A percentile compares a stretch with the other conserved stretches of the same genome.
These are phyloP conservation scores for Indicator maculatus DNA, from an alignment of 2,113 vertebrate genomes.

Conservation along the genomic window DNA sequence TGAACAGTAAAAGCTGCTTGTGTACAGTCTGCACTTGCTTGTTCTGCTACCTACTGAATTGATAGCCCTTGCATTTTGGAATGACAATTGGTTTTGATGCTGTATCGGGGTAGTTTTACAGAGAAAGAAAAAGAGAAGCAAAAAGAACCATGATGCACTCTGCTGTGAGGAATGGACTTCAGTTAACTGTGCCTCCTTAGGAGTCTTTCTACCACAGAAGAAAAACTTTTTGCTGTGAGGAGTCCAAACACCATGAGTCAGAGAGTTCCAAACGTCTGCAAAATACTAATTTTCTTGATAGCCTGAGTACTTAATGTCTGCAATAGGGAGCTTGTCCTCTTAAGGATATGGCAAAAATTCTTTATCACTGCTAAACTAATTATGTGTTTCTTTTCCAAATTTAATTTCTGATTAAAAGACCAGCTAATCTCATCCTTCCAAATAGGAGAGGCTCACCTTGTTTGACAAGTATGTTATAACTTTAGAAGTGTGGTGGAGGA, in stretches of 20 bases:
- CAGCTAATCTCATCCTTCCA: background rate
- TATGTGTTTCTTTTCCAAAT: background rate
- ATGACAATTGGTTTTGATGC: background rate
- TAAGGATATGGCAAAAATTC: background rate
- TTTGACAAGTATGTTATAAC: background rate
- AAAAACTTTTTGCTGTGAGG: background rate
- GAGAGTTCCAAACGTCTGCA: background rate
- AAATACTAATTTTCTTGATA: conserved; percentile 44
- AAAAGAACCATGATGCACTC: background rate
- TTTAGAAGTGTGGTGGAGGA: background rate
- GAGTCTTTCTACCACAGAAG: background rate
- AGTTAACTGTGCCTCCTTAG: background rate
- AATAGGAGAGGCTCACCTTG: background rate
- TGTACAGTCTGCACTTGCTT: background rate
- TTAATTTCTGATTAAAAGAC: background rate
- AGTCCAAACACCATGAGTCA: conserved; percentile 33
- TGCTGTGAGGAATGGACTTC: background rate
- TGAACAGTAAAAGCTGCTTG: background rate
- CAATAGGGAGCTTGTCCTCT: conserved; percentile 2
- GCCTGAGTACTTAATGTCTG: background rate
- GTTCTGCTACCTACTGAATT: background rate
- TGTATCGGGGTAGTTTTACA: background rate
- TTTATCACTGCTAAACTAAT: background rate
- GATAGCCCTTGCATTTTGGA: background rate
- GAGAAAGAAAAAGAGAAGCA: background rate